These are phyloP conservation scores for Magallana gigas DNA, from an alignment of 1,140 invertebrate species.

Conservation along the genomic window DNA sequence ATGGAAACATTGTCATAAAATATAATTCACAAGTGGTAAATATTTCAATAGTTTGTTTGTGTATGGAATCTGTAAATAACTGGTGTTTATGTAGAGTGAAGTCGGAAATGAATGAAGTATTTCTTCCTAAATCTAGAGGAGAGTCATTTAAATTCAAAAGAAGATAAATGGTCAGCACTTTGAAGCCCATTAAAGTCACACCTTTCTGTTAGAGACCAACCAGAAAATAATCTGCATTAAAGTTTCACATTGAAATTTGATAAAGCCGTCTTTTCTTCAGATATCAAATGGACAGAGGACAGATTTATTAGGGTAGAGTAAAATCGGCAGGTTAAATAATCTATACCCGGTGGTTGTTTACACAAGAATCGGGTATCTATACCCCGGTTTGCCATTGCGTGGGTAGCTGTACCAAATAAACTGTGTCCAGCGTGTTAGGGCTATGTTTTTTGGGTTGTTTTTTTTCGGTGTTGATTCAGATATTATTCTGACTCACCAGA, in stretches of 20 bases:
- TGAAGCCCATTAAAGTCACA: neutral
- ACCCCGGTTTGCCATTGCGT: neutral
- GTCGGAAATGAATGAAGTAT: no score
- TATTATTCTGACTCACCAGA: neutral
- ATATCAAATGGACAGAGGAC: neutral
- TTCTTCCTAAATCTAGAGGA: neutral
- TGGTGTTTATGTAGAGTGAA: no score
- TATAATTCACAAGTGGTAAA: no score
- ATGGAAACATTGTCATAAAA: no score
- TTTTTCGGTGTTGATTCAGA: neutral
- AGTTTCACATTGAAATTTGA: slow-evolving; percentile 10
- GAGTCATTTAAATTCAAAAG: neutral
- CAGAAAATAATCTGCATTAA: neutral
- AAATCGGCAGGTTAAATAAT: neutral
- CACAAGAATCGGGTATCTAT: slow-evolving; percentile 4
- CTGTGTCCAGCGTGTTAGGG: neutral
- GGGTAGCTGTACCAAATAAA: neutral
- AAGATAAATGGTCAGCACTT: slow-evolving; percentile 1
- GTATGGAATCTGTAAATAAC: no score
- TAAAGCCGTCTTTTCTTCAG: neutral
- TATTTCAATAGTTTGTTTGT: no score
- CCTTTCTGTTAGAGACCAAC: neutral
- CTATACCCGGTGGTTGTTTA: neutral
- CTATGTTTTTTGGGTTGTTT: neutral
- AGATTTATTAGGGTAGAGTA: slow-evolving; percentile 1